phyloP scores from a whole-genome alignment of 1,140 invertebrate genomes.

The Bombus turneri region DNA sequence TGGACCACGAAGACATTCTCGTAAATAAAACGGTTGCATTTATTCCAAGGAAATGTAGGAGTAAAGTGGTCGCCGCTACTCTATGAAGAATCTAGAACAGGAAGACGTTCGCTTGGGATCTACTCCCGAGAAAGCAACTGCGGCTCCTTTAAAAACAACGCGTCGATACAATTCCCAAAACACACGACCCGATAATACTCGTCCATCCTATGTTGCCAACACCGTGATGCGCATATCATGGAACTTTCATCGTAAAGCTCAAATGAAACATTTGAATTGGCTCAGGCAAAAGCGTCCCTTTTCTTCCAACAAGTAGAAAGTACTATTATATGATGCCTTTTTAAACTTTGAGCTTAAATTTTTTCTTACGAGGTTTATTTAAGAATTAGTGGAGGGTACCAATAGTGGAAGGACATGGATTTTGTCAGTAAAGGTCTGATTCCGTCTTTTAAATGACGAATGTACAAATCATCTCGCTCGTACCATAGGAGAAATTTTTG shows the following conservation, averaged over 20 bases:
- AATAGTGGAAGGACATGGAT: not conserved
- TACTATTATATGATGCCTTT: too few species aligned
- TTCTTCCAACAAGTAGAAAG: too few species aligned
- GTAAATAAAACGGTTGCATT: constrained; percentile 24
- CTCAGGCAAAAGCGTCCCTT: too few species aligned
- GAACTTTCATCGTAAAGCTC: not conserved
- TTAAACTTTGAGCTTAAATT: too few species aligned
- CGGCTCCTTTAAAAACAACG: not conserved
- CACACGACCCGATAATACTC: not conserved
- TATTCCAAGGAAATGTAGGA: not conserved
- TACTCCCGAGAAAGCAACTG: not conserved
- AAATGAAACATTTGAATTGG: not conserved
- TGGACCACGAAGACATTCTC: constrained; percentile 1
- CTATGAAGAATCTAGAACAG: constrained; percentile 9
- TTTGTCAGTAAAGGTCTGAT: not conserved
- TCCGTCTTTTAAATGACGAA: not conserved
- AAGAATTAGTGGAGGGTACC: not conserved
- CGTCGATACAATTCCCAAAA: not conserved
- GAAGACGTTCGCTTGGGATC: not conserved
- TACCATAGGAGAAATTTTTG: not conserved
- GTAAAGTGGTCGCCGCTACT: not conserved
- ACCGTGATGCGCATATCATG: not conserved
- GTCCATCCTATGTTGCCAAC: too few species aligned
- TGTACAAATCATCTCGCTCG: not conserved
- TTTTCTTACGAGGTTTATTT: not conserved